Base-by-base conservation (phyloP, 2,113 vertebrate genomes). In the Syngnathus typhle region DNA sequence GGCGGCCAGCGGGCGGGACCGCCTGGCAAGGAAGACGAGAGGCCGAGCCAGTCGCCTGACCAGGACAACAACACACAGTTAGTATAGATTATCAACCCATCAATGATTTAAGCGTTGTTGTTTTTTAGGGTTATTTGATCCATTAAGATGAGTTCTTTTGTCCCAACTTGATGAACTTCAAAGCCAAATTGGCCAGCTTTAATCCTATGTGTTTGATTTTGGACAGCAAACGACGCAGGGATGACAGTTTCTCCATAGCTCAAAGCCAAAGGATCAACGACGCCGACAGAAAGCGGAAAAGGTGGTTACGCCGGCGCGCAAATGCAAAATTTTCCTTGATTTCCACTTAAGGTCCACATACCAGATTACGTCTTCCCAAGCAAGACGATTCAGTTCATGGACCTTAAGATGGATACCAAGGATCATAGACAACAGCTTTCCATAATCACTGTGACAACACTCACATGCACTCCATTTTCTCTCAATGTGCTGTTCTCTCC, bases 281-380 rank as follows among this genome's bases (percentile, higher is more conserved):
- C 82, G 90, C 93, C 11, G 97, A 98, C 88, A 93, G 91, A 88
- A 98, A 96, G 91, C 95, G 96, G 87, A 99, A 99, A 95, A 98
- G 96, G 97, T 99, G 92, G 94, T 91, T 2, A 56, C 13, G 13
- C 27, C 27, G 12, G 12, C 10, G 9, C 7, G n/a, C 49, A 52
- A 52, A 52, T 21, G 49, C 19, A 0, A 8, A 9, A 21, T 23
- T 11, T 23, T 12, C 51, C 10, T 54, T 54, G 51, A 9, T 21
- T 3, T 54, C 9, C 51, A 23, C 7, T 7, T 23, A 23, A 54
- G 21, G n/a, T 52, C 2, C 7, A 10, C 0, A 2, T n/a, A 51
- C 19, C 1, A n/a, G 19, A 2, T 6, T 3, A 7, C 7, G n/a
- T 23, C 9, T 21, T 12, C 10, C 21, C n/a, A 4, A 23, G 43